phyloP scores from a whole-genome alignment of 2,797 vertebrate species.

The Pangasius djambal region DNA sequence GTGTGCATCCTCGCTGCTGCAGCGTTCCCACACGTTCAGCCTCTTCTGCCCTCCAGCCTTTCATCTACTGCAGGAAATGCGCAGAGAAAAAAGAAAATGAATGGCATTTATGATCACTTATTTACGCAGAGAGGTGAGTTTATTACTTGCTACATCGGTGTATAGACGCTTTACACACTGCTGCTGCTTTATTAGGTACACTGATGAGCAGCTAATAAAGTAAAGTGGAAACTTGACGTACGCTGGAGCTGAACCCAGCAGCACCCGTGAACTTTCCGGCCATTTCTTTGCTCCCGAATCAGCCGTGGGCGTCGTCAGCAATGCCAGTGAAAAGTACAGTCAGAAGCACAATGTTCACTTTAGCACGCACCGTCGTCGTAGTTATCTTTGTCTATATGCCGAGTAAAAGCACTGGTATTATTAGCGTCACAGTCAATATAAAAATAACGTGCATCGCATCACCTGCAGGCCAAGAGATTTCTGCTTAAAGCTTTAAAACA shows the following conservation, averaged over 20 bases:
- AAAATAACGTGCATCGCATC: not conserved
- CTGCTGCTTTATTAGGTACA: not conserved
- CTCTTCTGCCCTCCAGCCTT: not conserved
- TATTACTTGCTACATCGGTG: not conserved
- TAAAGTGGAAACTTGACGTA: not conserved
- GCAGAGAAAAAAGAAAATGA: not conserved
- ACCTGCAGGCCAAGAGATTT: not conserved
- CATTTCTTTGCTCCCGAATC: not conserved
- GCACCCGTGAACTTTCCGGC: not conserved
- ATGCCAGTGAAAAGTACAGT: not conserved
- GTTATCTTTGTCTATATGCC: not conserved
- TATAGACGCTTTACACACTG: not conserved
- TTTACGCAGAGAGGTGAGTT: not conserved
- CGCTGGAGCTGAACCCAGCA: not conserved
- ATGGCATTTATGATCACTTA: not conserved
- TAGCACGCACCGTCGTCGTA: not conserved
- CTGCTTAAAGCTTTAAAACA: not conserved
- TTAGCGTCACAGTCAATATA: not conserved
- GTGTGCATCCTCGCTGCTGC: not conserved
- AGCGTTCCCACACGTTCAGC: not conserved
- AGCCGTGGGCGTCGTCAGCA: not conserved
- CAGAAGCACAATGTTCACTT: not conserved
- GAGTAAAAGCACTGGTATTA: not conserved
- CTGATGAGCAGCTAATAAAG: not conserved
- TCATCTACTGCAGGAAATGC: not conserved